Evolutionary conservation across 2,888 invertebrate species (phyloP).

Genomic region (Drosophila tripunctata): DNA sequence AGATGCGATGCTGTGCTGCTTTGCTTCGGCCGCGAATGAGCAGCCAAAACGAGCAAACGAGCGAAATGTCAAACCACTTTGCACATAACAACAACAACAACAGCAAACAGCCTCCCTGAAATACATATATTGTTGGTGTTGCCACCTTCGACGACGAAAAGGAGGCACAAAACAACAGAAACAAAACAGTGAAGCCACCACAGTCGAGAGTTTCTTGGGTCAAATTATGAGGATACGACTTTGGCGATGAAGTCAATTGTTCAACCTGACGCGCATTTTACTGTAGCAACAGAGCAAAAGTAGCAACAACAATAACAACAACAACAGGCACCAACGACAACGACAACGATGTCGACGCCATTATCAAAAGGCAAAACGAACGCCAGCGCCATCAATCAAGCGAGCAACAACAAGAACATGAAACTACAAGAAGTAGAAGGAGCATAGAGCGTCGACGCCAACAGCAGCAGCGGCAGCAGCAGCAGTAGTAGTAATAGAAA

Average conservation of each 20-base stretch:
- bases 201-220: slow-evolving; percentile 61
- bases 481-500: slow-evolving; percentile 17
- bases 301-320: slow-evolving; percentile 14
- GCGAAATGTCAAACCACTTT: slow-evolving; percentile 77
- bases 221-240: slow-evolving; percentile 63
- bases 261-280: slow-evolving; percentile 69
- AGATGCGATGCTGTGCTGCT: slow-evolving; percentile 36
- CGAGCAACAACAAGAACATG: slow-evolving; percentile 59
- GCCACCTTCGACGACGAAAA: slow-evolving; percentile 47
- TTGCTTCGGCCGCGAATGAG: slow-evolving; percentile 63
- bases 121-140: slow-evolving; percentile 13
- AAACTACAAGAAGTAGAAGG: slow-evolving; percentile 15
- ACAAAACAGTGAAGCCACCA: slow-evolving; percentile 60
- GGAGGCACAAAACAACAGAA: slow-evolving; percentile 38
- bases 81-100: slow-evolving; percentile 47
- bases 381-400: slow-evolving; percentile 74
- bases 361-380: slow-evolving; percentile 73
- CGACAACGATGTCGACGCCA: slow-evolving; percentile 55
- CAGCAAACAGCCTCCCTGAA: slow-evolving; percentile 23
- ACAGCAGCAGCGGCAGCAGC: slow-evolving; percentile 20
- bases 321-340: too few species aligned
- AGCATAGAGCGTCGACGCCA: slow-evolving; percentile 26
- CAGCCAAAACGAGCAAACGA: slow-evolving; percentile 66
- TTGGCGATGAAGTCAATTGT: slow-evolving; percentile 60
- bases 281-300: slow-evolving; percentile 46